Percentiles rank a stretch among this genome's conserved stretches.
Conservation (phyloP, 2,113 vertebrate genomes). For the Aegypius monachus region DNA sequence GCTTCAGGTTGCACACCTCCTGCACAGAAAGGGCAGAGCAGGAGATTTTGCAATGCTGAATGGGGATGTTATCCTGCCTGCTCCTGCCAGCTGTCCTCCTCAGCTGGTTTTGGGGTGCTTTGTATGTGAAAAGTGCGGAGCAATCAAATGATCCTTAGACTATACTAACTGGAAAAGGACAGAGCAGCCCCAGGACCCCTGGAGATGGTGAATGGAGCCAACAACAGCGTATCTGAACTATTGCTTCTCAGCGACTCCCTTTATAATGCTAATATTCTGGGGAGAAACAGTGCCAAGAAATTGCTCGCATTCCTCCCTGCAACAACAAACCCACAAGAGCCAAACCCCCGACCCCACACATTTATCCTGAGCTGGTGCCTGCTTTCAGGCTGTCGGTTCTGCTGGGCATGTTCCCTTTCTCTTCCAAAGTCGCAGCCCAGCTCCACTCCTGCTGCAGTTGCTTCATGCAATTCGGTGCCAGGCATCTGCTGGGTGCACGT, state of each 20-base stretch:
- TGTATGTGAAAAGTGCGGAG: neutral
- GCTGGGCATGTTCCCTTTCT: neutral
- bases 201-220: neutral
- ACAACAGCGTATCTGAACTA: neutral
- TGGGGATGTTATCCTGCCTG: neutral
- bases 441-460: neutral
- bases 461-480: neutral
- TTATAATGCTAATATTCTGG: slow-evolving; percentile 41
- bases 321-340: neutral
- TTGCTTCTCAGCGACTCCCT: neutral
- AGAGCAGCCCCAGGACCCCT: neutral
- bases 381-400: neutral
- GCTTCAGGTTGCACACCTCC: neutral
- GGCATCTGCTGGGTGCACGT: neutral
- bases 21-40: neutral
- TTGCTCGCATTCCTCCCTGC: slow-evolving; percentile 15
- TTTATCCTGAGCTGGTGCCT: neutral
- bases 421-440: neutral
- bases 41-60: neutral
- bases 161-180: neutral
- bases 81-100: neutral
- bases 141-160: neutral
- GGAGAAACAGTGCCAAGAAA: slow-evolving; percentile 34
- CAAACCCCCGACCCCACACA: neutral
- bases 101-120: neutral